Conservation (phyloP, 2,888 invertebrate genomes). For the Parasteatoda lunata region DNA sequence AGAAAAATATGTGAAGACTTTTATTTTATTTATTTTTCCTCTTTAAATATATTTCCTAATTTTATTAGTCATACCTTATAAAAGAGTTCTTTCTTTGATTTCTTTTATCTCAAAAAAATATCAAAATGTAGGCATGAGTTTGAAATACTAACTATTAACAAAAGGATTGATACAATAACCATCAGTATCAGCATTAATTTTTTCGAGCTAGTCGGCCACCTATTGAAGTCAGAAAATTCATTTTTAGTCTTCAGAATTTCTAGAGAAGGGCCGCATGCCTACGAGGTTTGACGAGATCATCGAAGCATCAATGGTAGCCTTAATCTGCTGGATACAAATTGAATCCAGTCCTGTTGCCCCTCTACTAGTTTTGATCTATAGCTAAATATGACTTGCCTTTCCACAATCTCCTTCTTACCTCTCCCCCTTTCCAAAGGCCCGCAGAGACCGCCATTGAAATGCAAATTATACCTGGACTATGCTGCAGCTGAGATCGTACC, state of each 20-base stretch:
- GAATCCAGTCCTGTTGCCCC: slow-evolving; percentile 43
- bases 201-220: too few species aligned
- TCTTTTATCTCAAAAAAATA: too few species aligned
- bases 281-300: slow-evolving; percentile 10
- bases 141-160: too few species aligned
- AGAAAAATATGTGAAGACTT: too few species aligned
- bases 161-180: too few species aligned
- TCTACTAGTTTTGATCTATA: slow-evolving; percentile 45
- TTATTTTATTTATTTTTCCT: too few species aligned
- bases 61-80: too few species aligned
- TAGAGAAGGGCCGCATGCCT: neutral
- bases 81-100: too few species aligned
- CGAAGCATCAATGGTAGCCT: slow-evolving; percentile 7
- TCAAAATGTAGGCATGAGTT: too few species aligned
- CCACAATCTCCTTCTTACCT: slow-evolving; percentile 13
- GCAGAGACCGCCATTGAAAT: slow-evolving; percentile 57
- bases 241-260: neutral
- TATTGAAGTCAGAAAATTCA: too few species aligned
- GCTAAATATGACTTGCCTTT: slow-evolving; percentile 65
- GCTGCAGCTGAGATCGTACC: slow-evolving; percentile 56
- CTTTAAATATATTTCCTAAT: too few species aligned
- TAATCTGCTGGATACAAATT: slow-evolving; percentile 64
- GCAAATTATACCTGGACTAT: slow-evolving; percentile 65
- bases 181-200: too few species aligned
- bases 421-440: slow-evolving; percentile 15